A percentile compares a stretch with the other conserved stretches of the same genome.
Conservation (phyloP, 2,113 vertebrate genomes). For the Lepus americanus region DNA sequence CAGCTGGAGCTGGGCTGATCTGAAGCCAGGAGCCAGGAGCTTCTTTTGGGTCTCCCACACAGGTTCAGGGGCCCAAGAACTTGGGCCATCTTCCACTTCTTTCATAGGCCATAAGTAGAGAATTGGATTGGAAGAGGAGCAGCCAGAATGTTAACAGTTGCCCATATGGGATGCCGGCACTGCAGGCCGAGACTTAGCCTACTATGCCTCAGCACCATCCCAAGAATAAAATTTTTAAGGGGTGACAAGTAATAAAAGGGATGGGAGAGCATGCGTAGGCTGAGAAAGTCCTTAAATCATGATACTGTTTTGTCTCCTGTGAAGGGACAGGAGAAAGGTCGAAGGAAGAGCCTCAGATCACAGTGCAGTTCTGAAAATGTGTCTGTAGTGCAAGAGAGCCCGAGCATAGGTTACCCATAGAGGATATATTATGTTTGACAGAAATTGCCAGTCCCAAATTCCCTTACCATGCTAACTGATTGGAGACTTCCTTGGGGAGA, state of each 20-base stretch:
- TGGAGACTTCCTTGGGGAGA: neutral
- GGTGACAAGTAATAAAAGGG: neutral
- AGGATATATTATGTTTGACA: neutral
- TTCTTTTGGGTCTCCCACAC: too few species aligned
- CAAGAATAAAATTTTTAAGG: neutral
- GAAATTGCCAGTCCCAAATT: constrained; percentile 36
- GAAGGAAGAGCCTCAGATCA: neutral
- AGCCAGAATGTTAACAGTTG: too few species aligned
- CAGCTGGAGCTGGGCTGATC: too few species aligned
- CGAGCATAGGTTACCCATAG: neutral
- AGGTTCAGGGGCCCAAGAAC: too few species aligned
- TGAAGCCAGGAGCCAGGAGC: too few species aligned
- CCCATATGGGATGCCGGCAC: too few species aligned
- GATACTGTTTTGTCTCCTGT: neutral
- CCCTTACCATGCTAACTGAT: neutral
- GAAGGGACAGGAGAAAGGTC: neutral
- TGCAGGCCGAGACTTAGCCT: too few species aligned
- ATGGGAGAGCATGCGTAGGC: neutral
- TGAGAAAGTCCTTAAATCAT: neutral
- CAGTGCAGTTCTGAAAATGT: constrained; percentile 16
- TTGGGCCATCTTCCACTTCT: too few species aligned
- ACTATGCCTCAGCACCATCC: too few species aligned
- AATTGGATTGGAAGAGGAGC: too few species aligned
- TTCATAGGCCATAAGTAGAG: too few species aligned
- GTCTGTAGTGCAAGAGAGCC: neutral